Evolutionary conservation across 2,888 invertebrate genomes (phyloP).

Genomic region (Diaphora mendica): DNA sequence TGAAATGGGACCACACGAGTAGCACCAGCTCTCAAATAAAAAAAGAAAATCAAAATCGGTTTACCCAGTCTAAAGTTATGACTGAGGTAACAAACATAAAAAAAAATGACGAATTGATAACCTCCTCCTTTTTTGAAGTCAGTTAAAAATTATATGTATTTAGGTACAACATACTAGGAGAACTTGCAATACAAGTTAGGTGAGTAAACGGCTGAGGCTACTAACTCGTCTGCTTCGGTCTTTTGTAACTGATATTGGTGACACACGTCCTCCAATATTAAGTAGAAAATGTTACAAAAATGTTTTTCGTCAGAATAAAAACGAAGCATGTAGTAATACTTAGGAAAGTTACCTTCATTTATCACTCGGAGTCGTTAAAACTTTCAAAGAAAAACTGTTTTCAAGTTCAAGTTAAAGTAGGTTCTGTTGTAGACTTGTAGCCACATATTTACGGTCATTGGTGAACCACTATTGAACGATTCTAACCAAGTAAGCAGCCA

Average conservation of each 20-base stretch:
- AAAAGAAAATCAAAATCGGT: no score
- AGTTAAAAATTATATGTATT: not conserved
- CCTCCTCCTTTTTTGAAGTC: no score
- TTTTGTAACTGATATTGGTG: not conserved
- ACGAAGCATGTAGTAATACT: not conserved
- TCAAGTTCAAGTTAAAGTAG: constrained; percentile 21
- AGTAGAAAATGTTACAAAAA: not conserved
- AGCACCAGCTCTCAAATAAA: no score
- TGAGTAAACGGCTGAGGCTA: no score
- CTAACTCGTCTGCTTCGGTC: not conserved
- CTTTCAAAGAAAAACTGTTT: constrained; percentile 2
- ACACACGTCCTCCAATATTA: not conserved
- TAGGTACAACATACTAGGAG: not conserved
- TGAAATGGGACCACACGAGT: no score
- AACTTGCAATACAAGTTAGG: not conserved
- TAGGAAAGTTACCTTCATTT: constrained; percentile 42
- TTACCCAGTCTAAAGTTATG: no score
- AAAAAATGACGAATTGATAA: no score
- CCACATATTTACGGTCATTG: constrained; percentile 32
- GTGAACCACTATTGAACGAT: constrained; percentile 31
- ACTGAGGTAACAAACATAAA: no score
- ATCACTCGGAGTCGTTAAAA: constrained; percentile 20
- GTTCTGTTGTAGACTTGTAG: constrained; percentile 28
- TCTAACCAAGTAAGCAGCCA: constrained; percentile 24
- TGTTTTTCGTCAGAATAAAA: not conserved